These are phyloP conservation scores for Pimpla rufipes DNA, from an alignment of 2,888 invertebrate species.

Conservation along the genomic window DNA sequence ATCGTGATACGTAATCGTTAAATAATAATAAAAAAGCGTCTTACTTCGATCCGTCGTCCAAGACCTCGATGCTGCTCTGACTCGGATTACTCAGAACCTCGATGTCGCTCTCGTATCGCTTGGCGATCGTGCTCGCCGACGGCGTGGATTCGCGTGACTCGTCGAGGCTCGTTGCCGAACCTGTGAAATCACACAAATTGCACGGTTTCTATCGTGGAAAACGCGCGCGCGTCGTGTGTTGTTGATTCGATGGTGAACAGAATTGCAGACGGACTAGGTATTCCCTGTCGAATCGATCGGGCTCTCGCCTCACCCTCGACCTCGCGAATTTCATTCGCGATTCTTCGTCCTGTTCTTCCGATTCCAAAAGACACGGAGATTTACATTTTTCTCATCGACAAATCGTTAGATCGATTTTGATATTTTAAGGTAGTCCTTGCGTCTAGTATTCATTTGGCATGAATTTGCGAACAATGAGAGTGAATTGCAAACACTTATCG, in stretches of 20 bases:
- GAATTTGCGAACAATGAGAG: too few relatives aligned
- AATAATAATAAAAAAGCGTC: conserved; percentile 16
- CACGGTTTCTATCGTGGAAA: not conserved
- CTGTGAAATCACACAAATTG: conserved; percentile 72
- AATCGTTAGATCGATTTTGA: too few relatives aligned
- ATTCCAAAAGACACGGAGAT: too few relatives aligned
- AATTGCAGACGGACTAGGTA: not conserved
- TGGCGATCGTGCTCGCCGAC: conserved; percentile 78
- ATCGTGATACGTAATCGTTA: too few relatives aligned
- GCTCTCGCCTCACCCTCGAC: too few relatives aligned
- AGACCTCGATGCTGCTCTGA: conserved; percentile 90
- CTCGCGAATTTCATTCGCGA: too few relatives aligned
- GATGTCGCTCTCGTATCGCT: conserved; percentile 89
- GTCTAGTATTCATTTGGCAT: too few relatives aligned
- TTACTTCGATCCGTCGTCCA: conserved; percentile 86
- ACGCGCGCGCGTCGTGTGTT: not conserved
- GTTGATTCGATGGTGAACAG: conserved; percentile 6
- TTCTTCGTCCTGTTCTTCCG: too few relatives aligned
- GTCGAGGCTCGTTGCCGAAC: conserved; percentile 85
- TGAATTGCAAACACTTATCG: too few relatives aligned
- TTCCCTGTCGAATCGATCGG: too few relatives aligned
- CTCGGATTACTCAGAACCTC: conserved; percentile 91
- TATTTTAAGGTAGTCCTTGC: too few relatives aligned
- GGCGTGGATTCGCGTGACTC: conserved; percentile 84
- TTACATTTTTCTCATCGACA: too few relatives aligned